Evolutionary conservation across 2,888 invertebrate species (phyloP).

Genomic region (Sialis fuliginosa): DNA sequence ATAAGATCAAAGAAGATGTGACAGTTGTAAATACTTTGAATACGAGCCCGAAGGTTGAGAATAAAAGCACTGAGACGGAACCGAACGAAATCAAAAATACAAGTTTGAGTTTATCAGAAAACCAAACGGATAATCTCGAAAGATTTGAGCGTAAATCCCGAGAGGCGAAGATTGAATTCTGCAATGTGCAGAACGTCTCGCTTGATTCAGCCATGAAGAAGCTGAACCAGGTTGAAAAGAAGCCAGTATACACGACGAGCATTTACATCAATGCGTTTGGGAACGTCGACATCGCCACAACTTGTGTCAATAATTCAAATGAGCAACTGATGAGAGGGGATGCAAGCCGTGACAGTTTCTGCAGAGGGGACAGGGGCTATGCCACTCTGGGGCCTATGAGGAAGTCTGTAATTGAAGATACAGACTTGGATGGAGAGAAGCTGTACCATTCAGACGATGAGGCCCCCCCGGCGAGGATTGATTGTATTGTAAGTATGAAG

Average conservation of each 20-base stretch:
- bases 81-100: not conserved
- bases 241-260: conserved; percentile 23
- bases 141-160: not conserved
- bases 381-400: conserved; percentile 19
- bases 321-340: conserved; percentile 7
- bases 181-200: too few relatives aligned
- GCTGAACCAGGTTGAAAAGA: conserved; percentile 5
- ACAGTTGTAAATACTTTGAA: not conserved
- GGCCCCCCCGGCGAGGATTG: conserved; percentile 9
- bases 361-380: conserved; percentile 17
- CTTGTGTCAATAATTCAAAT: conserved; percentile 6
- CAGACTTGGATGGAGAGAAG: conserved; percentile 13
- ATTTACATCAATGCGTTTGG: conserved; percentile 24
- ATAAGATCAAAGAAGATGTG: conserved; percentile 1
- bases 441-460: conserved; percentile 20
- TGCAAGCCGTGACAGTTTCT: conserved; percentile 15
- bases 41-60: not conserved
- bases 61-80: not conserved
- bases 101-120: not conserved
- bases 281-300: conserved; percentile 17
- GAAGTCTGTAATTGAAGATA: not conserved
- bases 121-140: too few relatives aligned
- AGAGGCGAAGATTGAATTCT: not conserved
- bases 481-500: not conserved
- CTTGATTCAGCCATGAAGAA: too few relatives aligned